Base-by-base conservation (phyloP, 2,797 vertebrate species). In the Eospalax fontanierii region DNA sequence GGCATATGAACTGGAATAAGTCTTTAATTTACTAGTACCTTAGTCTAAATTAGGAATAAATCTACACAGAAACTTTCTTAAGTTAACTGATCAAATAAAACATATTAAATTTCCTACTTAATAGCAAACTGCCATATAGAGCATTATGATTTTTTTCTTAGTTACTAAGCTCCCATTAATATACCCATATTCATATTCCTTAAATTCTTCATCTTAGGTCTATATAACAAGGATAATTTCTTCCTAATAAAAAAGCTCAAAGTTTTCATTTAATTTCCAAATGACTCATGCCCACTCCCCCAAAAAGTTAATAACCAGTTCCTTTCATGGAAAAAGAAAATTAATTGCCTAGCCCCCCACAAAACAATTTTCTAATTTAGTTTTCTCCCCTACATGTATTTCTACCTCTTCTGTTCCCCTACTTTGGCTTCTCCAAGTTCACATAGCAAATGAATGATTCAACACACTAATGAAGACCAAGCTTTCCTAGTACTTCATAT, bases 1-100 rank as follows among this genome's bases (percentile, higher is more conserved):
- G 57, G 40, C n/a, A 63, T 30, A 2, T 50, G 76, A 89, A 79
- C 18, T 8, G 59, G 11, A 76, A 15, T 11, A 50, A 68, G 26
- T 28, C 19, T 65, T 54, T 57, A 63, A 95, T 87, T 89, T 90
- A 73, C 75, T 65, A 76, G 4, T 83, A 54, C 15, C 40, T 94
- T 90, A 38, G 88, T 63, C 30, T 35, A 94, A 74, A 38, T 79
- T 81, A 93, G 19, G 33, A 91, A 93, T 94, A 93, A 84, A 79
- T 85, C 46, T 40, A 71, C 4, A 78, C 1, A 86, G 75, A 10
- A 61, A 84, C 81, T 74, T 93, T 87, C 73, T 91, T 71, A 95
- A 89, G 4, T 15, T 28, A 87, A 33, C 43, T 95, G 65, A 79
- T 59, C 76, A 93, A 94, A 57, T 30, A 68, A 63, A 15, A 75